Percentiles rank a stretch among this genome's conserved stretches.
phyloP scores from a whole-genome alignment of 2,113 vertebrate genomes.

The Pimephales promelas region DNA sequence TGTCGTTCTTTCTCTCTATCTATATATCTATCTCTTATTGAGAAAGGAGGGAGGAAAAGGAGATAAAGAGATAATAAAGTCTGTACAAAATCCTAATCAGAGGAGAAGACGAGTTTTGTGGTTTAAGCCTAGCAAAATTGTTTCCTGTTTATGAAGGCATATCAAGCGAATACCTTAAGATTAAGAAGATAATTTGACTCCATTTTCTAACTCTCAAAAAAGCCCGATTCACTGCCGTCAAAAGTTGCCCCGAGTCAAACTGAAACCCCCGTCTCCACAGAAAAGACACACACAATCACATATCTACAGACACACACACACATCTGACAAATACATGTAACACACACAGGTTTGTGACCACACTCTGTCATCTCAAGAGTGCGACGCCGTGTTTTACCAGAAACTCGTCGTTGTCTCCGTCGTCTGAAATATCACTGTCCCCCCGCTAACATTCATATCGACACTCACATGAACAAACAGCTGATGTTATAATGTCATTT shows the following conservation, averaged over 20 bases:
- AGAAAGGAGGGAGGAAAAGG: conserved; percentile 25
- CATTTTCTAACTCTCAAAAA: conserved; percentile 46
- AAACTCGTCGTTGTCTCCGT: conserved; percentile 51
- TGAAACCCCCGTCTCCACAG: conserved; percentile 55
- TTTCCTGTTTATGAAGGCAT: not conserved
- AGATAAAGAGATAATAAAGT: not conserved
- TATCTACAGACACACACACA: conserved; percentile 15
- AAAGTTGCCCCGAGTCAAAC: conserved; percentile 56
- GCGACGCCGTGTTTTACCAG: conserved; percentile 59
- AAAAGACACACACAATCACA: conserved; percentile 44
- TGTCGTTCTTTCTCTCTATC: not conserved
- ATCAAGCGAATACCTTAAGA: not conserved
- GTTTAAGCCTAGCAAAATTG: not conserved
- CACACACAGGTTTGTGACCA: conserved; percentile 54
- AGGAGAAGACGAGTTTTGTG: not conserved
- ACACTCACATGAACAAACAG: conserved; percentile 10
- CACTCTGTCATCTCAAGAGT: conserved; percentile 63
- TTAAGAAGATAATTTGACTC: conserved; percentile 38
- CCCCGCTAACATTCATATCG: conserved; percentile 49
- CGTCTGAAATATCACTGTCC: conserved; percentile 54
- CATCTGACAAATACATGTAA: conserved; percentile 37
- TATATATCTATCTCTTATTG: conserved; percentile 7
- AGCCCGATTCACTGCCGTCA: conserved; percentile 59
- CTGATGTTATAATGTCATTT: not conserved
- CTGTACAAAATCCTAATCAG: conserved; percentile 20